Base-by-base conservation (phyloP, 2,888 invertebrate genomes). In the Sesia apiformis region DNA sequence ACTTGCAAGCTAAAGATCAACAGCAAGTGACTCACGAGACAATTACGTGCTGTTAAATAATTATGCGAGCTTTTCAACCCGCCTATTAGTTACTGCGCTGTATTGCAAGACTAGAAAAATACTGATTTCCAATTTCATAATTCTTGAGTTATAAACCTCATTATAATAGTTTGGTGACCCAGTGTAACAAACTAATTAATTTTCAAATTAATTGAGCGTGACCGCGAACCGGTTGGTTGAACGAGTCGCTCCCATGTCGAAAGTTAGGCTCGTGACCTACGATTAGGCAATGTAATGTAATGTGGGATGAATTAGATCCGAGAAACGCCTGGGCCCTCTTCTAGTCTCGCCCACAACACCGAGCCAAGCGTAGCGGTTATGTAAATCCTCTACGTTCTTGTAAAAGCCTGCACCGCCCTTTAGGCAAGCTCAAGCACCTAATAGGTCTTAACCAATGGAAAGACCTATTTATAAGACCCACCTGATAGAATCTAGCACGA, bases 121-220 rank as follows among this genome's bases (percentile, higher is more conserved):
- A 42, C 41, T 38, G 42, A 52, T 62, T 59, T 63, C 58, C 49
- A 58, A 63, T 80, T 82, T 78, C 77, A 74, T 74, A 80, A 81
- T 70, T 67, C 59, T 62, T 74, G 74, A 70, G 74, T 76, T 74
- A 74, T 65, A 74, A 74, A 79, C 75, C 77, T 76, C 69, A 74
- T 72, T 79, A 76, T 60, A 57, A 62, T 69, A 67, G 67, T 64
- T 65, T 63, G 51, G 50, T 54, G 59, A 80, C 76, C 77, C 73
- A 67, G 69, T 78, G 72, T 75, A 74, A 69, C 69, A 74, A 72
- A 78, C 71, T 74, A 83, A 86, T 81, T 81, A 78, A 79, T 82
- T 82, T 82, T 77, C 67, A 79, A 84, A 80, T 81, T 82, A 81
- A 83, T 84, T 81, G 76, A 76, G 75, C 76, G 74, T 79, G 78